These are phyloP conservation scores for Eupithecia vulgata DNA, from an alignment of 2,888 invertebrate genomes.

Conservation along the genomic window DNA sequence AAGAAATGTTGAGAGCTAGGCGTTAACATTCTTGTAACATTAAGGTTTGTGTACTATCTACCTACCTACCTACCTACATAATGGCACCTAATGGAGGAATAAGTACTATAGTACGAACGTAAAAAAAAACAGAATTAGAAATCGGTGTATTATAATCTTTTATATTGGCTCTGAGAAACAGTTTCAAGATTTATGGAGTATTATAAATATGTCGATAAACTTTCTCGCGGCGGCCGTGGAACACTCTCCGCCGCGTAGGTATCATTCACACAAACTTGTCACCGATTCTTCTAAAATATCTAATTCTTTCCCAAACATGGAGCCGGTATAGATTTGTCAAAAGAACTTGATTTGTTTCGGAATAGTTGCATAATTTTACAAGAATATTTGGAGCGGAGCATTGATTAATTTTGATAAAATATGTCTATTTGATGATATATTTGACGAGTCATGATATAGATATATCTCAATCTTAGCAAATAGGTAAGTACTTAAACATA, in stretches of 20 bases:
- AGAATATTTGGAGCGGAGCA: background rate
- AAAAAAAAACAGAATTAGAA: conserved; percentile 5
- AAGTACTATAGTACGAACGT: background rate
- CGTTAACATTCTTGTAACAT: too few species aligned
- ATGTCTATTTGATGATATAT: background rate
- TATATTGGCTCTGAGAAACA: conserved; percentile 16
- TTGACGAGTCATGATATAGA: background rate
- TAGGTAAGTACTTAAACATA: background rate
- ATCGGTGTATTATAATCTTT: background rate
- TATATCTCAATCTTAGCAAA: background rate
- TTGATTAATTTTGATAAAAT: background rate
- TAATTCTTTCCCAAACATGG: background rate
- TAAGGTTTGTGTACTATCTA: too few species aligned
- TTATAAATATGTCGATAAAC: conserved; percentile 18
- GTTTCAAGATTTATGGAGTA: conserved; percentile 23
- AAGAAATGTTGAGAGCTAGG: too few species aligned
- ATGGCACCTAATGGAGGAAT: background rate
- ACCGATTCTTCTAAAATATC: background rate
- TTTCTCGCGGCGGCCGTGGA: conserved; percentile 14
- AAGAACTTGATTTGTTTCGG: conserved; percentile 8
- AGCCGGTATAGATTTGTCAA: background rate
- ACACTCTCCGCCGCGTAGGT: background rate
- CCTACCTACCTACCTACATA: too few species aligned
- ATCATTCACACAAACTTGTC: conserved; percentile 16
- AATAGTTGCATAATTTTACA: conserved; percentile 2